Evolutionary conservation across 2,888 invertebrate genomes (phyloP).

Genomic region (Sylvicola cinctus): DNA sequence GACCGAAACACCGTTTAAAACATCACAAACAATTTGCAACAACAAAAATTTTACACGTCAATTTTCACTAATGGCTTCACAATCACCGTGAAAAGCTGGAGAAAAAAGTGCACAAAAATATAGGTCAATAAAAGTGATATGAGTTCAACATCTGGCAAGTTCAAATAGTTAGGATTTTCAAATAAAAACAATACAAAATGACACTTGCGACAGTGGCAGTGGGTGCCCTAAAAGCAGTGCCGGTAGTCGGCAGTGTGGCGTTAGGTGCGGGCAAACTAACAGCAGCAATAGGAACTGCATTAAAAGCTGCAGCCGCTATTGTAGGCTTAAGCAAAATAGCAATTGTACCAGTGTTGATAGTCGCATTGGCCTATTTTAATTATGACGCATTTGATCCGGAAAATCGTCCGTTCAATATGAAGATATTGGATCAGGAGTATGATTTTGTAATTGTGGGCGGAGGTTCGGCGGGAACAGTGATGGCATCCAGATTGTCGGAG

Average conservation of each 20-base stretch:
- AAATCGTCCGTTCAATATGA: conserved; percentile 51
- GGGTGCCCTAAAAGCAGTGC: conserved; percentile 5
- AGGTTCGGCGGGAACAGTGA: conserved; percentile 66
- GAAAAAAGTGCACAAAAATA: too few species aligned
- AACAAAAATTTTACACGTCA: too few species aligned
- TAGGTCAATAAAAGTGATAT: too few species aligned
- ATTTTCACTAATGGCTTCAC: too few species aligned
- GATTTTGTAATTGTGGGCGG: conserved; percentile 70
- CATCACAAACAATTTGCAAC: too few species aligned
- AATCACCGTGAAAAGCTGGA: too few species aligned
- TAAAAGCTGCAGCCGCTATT: conserved; percentile 48
- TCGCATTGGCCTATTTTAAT: conserved; percentile 59
- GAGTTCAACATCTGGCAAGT: too few species aligned
- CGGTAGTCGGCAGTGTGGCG: conserved; percentile 16
- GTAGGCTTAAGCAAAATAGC: conserved; percentile 51
- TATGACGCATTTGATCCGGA: conserved; percentile 73
- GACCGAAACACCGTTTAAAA: too few species aligned
- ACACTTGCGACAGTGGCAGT: conserved; percentile 2
- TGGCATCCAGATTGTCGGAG: conserved; percentile 64
- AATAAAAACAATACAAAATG: too few species aligned
- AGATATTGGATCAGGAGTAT: conserved; percentile 43
- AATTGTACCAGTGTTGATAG: conserved; percentile 53
- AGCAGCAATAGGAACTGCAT: conserved; percentile 32
- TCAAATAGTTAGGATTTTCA: too few species aligned
- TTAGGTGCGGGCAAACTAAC: conserved; percentile 25